Conservation (phyloP, 2,113 vertebrate species). For the Ammospiza nelsoni region DNA sequence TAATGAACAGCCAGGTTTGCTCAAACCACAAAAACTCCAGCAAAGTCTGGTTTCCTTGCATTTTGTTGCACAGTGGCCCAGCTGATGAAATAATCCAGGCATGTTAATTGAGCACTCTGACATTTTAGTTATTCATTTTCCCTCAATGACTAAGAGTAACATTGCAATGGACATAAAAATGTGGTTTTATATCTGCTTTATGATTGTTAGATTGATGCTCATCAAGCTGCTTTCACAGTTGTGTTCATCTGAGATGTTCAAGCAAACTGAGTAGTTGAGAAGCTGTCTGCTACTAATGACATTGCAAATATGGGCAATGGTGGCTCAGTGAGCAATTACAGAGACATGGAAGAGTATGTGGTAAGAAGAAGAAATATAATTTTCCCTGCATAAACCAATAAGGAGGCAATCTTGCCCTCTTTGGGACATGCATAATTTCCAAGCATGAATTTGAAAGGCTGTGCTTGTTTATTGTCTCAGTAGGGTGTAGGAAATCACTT, state of each 20-base stretch:
- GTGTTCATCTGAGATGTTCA: constrained; percentile 30
- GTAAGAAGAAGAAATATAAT: not conserved
- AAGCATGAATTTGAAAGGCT: not conserved
- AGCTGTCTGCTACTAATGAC: not conserved
- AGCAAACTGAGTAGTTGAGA: not conserved
- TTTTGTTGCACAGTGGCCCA: constrained; percentile 5
- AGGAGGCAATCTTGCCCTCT: not conserved
- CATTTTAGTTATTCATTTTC: constrained; percentile 52
- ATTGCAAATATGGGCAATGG: not conserved
- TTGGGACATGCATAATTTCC: not conserved
- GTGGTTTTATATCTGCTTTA: constrained; percentile 54
- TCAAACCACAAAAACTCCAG: not conserved
- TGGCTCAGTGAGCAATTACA: not conserved
- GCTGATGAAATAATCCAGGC: constrained; percentile 40
- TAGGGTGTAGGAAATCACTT: not conserved
- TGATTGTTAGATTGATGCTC: constrained; percentile 34
- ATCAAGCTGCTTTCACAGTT: constrained; percentile 36
- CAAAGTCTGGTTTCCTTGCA: constrained; percentile 28
- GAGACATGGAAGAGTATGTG: not conserved
- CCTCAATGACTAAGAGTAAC: constrained; percentile 10
- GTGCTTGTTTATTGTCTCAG: not conserved
- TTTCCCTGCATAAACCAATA: not conserved
- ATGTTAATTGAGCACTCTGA: constrained; percentile 5
- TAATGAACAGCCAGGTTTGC: constrained; percentile 29
- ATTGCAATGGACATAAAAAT: constrained; percentile 32